Conservation (phyloP, 2,888 invertebrate genomes). For the Agriopis aurantiaria region DNA sequence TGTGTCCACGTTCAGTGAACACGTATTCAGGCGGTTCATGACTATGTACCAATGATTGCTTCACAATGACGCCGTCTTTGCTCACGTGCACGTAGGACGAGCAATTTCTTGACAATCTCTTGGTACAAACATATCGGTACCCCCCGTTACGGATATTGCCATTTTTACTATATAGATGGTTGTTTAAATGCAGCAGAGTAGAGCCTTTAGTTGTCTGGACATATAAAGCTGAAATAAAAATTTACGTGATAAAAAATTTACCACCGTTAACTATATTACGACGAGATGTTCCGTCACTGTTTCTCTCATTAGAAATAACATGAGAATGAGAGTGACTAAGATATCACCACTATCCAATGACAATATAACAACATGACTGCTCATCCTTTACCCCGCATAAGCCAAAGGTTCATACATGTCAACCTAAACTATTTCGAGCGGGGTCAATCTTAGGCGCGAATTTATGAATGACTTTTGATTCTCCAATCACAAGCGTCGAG, state of each 20-base stretch:
- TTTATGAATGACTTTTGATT: too few relatives aligned
- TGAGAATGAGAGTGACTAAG: too few relatives aligned
- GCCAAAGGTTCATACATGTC: too few relatives aligned
- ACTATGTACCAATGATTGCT: slow-evolving; percentile 1
- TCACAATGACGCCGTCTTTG: slow-evolving; percentile 4
- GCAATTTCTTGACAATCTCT: slow-evolving; percentile 2
- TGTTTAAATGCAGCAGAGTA: background rate
- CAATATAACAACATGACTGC: too few relatives aligned
- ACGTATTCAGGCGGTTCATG: slow-evolving; percentile 6
- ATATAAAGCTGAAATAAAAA: slow-evolving; percentile 7
- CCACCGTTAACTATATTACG: too few relatives aligned
- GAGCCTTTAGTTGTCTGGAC: background rate
- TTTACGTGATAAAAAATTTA: background rate
- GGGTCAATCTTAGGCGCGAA: too few relatives aligned
- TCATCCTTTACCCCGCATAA: too few relatives aligned
- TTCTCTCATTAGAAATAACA: too few relatives aligned
- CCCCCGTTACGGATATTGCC: background rate
- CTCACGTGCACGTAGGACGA: slow-evolving; percentile 8
- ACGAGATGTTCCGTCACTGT: too few relatives aligned
- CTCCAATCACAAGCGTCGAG: too few relatives aligned
- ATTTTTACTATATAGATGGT: slow-evolving; percentile 12
- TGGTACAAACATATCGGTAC: slow-evolving; percentile 14
- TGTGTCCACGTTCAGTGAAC: background rate
- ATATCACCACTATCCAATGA: too few relatives aligned
- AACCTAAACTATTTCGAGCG: too few relatives aligned